These are phyloP conservation scores for Henricia sp. DNA, from an alignment of 53 echinoderm and acorn worm species.

Conservation along the genomic window DNA sequence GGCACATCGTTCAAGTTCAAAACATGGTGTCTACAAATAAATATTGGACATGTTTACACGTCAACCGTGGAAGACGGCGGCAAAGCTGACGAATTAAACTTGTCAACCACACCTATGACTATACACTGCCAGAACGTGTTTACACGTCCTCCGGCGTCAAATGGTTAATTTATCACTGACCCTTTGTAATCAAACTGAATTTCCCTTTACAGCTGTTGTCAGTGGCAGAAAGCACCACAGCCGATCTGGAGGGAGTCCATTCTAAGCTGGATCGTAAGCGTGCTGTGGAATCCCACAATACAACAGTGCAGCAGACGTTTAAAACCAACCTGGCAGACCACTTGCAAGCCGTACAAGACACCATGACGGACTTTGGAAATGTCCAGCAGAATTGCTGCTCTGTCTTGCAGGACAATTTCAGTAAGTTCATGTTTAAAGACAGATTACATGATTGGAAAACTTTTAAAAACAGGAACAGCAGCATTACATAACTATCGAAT, in stretches of 20 bases:
- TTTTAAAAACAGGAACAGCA: too few relatives aligned
- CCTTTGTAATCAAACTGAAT: background rate
- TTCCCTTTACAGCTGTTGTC: constrained; percentile 67
- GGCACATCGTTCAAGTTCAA: too few relatives aligned
- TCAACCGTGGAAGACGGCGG: too few relatives aligned
- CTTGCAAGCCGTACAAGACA: constrained; percentile 57
- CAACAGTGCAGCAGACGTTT: constrained; percentile 71
- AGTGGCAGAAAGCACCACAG: constrained; percentile 71
- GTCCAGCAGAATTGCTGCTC: constrained; percentile 56
- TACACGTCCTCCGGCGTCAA: too few relatives aligned
- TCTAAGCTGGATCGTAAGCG: constrained; percentile 89
- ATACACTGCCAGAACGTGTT: too few relatives aligned
- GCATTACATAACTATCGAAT: too few relatives aligned
- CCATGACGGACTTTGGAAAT: constrained; percentile 43
- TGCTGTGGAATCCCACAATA: constrained; percentile 78
- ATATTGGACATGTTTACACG: too few relatives aligned
- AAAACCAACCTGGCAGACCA: constrained; percentile 61
- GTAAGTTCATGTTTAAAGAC: constrained; percentile 33
- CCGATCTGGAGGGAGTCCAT: constrained; percentile 85
- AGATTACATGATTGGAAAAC: background rate
- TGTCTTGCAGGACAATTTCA: constrained; percentile 63
- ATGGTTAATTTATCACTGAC: too few relatives aligned
- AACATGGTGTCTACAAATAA: background rate
- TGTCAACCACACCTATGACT: too few relatives aligned
- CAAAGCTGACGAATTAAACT: too few relatives aligned